A percentile compares a stretch with the other conserved stretches of the same genome.
Conservation (phyloP, 2,113 vertebrate species). For the Hemiprocne comata region DNA sequence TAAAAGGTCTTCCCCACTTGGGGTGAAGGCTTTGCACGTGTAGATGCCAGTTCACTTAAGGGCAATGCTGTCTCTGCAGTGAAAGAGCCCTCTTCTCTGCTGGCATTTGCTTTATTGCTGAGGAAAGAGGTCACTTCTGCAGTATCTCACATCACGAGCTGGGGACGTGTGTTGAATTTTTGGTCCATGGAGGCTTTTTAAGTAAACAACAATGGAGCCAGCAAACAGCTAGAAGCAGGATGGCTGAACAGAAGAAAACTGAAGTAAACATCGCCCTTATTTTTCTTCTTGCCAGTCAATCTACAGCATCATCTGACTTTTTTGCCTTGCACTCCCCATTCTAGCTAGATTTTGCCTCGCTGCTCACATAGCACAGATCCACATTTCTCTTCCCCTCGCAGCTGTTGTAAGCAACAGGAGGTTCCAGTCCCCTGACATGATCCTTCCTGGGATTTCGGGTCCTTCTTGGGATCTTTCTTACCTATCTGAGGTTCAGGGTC, state of each 20-base stretch:
- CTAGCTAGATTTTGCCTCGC: neutral
- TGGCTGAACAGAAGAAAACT: neutral
- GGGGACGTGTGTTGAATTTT: neutral
- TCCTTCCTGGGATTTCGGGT: neutral
- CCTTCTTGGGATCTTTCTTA: neutral
- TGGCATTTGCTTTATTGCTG: neutral
- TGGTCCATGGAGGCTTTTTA: neutral
- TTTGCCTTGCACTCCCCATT: neutral
- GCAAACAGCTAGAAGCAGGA: neutral
- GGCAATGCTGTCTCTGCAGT: neutral
- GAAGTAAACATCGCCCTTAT: neutral
- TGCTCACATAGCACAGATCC: neutral
- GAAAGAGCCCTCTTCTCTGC: neutral
- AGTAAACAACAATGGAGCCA: neutral
- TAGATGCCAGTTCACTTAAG: constrained; percentile 55
- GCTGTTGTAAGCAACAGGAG: neutral
- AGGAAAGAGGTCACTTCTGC: constrained; percentile 1
- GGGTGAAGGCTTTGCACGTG: constrained; percentile 54
- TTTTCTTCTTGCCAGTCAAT: neutral
- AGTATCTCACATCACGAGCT: neutral
- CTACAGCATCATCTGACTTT: neutral
- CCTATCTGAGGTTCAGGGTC: neutral
- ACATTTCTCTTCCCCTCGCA: neutral
- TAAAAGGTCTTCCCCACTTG: constrained; percentile 63
- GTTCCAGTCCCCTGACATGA: neutral